A percentile compares a stretch with the other conserved stretches of the same genome.
phyloP scores from a whole-genome alignment of 2,888 invertebrate genomes.

The Ypsolopha scabrella region DNA sequence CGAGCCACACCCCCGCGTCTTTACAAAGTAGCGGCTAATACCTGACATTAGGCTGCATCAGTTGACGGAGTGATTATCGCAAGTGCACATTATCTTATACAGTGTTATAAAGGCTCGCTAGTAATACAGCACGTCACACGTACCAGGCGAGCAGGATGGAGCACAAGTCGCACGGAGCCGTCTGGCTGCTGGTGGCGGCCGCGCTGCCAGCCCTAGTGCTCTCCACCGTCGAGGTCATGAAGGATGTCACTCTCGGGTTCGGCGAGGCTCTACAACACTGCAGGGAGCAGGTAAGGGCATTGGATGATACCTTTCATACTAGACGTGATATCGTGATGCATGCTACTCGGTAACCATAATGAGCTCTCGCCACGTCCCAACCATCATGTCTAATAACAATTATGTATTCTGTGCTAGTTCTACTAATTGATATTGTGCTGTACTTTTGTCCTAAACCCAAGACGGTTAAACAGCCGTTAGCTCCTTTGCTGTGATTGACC shows the following conservation, averaged over 20 bases:
- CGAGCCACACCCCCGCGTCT: background rate
- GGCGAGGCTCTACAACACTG: conserved; percentile 54
- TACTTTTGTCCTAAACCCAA: too few species aligned
- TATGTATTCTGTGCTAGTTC: too few species aligned
- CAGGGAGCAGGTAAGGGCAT: conserved; percentile 38
- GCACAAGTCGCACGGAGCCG: background rate
- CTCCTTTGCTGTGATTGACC: too few species aligned
- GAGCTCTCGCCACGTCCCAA: too few species aligned
- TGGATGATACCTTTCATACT: too few species aligned
- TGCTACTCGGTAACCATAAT: too few species aligned
- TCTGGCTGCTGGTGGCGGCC: conserved; percentile 9
- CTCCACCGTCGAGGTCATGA: conserved; percentile 38
- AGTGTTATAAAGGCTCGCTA: background rate
- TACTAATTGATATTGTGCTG: too few species aligned
- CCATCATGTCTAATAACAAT: too few species aligned
- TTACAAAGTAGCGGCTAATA: background rate
- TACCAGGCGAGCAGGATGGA: conserved; percentile 1
- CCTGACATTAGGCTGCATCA: background rate
- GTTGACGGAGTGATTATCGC: background rate
- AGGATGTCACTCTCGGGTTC: conserved; percentile 57
- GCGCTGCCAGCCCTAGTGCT: background rate
- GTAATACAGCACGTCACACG: too few species aligned
- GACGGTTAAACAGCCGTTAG: too few species aligned
- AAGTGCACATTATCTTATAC: background rate
- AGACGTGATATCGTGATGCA: too few species aligned